Percentiles rank a stretch among this genome's conserved stretches.
phyloP scores from a whole-genome alignment of 1,140 invertebrate species.

The Eupeodes corollae region DNA sequence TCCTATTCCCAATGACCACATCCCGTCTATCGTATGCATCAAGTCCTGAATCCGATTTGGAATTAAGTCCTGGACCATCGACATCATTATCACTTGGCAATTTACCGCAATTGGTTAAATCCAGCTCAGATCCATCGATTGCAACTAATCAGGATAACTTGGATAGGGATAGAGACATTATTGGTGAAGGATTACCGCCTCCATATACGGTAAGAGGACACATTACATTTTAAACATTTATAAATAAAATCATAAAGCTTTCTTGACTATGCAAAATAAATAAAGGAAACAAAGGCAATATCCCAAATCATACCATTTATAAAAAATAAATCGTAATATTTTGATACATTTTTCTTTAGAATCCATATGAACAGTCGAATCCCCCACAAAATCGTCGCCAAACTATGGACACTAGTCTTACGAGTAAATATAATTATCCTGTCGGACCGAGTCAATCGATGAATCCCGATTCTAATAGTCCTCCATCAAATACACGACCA shows the following conservation, averaged over 20 bases:
- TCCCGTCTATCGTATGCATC: slow-evolving; percentile 86
- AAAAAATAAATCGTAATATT: slow-evolving; percentile 1
- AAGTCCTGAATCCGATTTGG: slow-evolving; percentile 88
- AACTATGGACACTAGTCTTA: slow-evolving; percentile 31
- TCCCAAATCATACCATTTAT: not conserved
- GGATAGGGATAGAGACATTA: slow-evolving; percentile 45
- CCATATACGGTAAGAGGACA: slow-evolving; percentile 62
- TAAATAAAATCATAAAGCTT: not conserved
- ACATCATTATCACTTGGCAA: slow-evolving; percentile 43
- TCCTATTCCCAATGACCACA: slow-evolving; percentile 95
- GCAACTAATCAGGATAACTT: slow-evolving; percentile 50
- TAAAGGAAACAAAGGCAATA: slow-evolving; percentile 2
- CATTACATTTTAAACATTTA: not conserved
- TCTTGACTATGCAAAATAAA: no score
- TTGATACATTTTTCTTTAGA: not conserved
- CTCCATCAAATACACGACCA: slow-evolving; percentile 12
- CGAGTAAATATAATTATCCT: slow-evolving; percentile 10
- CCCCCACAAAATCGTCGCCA: slow-evolving; percentile 19
- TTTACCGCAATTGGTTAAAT: slow-evolving; percentile 60
- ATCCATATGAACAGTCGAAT: slow-evolving; percentile 19
- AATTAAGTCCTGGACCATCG: slow-evolving; percentile 65
- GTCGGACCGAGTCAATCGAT: slow-evolving; percentile 2
- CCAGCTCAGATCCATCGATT: slow-evolving; percentile 74
- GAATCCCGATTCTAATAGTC: slow-evolving; percentile 13
- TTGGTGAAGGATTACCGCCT: slow-evolving; percentile 50